These are phyloP conservation scores for Tuta absoluta DNA, from an alignment of 2,888 invertebrate species.

Conservation along the genomic window DNA sequence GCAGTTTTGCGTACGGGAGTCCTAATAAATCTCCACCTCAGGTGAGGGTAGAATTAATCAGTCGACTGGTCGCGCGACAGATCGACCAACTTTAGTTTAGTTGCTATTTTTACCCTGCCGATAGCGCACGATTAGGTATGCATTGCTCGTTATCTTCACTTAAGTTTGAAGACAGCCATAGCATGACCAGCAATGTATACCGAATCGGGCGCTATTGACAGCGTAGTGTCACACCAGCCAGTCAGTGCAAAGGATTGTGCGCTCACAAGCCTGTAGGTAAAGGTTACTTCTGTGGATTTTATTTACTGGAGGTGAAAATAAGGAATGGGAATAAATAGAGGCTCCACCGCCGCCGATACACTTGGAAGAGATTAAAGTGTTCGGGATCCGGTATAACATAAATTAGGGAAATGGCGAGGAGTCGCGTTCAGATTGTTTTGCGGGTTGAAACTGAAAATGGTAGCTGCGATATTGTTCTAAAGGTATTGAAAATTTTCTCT, in stretches of 20 bases:
- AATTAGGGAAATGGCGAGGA: conserved; percentile 61
- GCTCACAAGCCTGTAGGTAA: conserved; percentile 44
- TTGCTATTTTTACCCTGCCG: no score
- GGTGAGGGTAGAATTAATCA: conserved; percentile 75
- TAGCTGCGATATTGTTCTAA: neutral
- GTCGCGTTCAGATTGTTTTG: conserved; percentile 45
- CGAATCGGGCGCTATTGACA: no score
- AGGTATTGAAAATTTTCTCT: neutral
- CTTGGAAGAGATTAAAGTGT: conserved; percentile 78
- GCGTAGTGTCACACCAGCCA: conserved; percentile 20
- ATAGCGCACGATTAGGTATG: no score
- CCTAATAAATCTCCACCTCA: conserved; percentile 80
- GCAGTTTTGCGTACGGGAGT: conserved; percentile 80
- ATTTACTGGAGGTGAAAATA: conserved; percentile 78
- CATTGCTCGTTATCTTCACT: no score
- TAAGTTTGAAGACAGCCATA: no score
- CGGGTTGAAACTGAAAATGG: conserved; percentile 34
- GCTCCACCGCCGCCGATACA: conserved; percentile 69
- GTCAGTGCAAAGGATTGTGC: conserved; percentile 47
- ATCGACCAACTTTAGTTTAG: conserved; percentile 36
- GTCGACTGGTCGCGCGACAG: conserved; percentile 60
- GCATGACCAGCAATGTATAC: no score
- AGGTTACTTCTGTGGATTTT: conserved; percentile 56
- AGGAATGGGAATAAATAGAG: conserved; percentile 77
- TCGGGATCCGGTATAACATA: conserved; percentile 65